A percentile compares a stretch with the other conserved stretches of the same genome.
Conservation (phyloP, 2,888 invertebrate genomes). For the Rhingia rostrata region DNA sequence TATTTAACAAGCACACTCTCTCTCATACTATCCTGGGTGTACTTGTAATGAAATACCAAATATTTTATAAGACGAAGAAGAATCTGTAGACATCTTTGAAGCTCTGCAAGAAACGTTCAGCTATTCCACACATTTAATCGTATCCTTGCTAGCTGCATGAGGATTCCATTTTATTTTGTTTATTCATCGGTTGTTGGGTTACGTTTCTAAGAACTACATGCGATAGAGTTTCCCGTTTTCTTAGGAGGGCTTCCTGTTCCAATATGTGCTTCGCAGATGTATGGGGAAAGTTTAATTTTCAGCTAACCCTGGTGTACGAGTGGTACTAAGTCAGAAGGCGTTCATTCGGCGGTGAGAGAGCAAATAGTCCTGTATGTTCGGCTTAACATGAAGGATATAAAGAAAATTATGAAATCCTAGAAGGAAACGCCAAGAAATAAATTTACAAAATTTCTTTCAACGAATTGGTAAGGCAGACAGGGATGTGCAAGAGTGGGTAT, state of each 20-base stretch:
- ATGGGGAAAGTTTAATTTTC: conserved; percentile 64
- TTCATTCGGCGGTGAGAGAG: conserved; percentile 32
- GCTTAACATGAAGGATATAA: conserved; percentile 41
- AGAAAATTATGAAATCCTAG: conserved; percentile 68
- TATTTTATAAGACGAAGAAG: conserved; percentile 70
- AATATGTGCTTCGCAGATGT: background rate
- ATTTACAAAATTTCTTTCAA: conserved; percentile 45
- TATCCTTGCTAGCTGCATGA: conserved; percentile 11
- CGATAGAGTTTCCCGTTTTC: conserved; percentile 47
- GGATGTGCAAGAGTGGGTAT: background rate
- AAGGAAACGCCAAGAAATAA: conserved; percentile 44
- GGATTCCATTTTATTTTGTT: conserved; percentile 36
- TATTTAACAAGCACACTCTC: conserved; percentile 46
- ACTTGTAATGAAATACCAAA: conserved; percentile 72
- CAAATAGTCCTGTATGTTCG: conserved; percentile 44
- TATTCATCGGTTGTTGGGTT: conserved; percentile 58
- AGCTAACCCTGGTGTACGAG: background rate
- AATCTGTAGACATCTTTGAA: conserved; percentile 13
- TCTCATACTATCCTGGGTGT: conserved; percentile 30
- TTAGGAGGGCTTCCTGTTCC: conserved; percentile 39
- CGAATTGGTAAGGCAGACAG: conserved; percentile 11
- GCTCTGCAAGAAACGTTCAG: conserved; percentile 40
- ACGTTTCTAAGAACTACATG: conserved; percentile 32
- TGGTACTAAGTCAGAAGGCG: conserved; percentile 36
- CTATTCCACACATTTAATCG: conserved; percentile 48